Percentiles rank a stretch among this genome's conserved stretches.
Evolutionary conservation across 2,113 vertebrate species (phyloP).

Genomic region (Atractosteus spatula): DNA sequence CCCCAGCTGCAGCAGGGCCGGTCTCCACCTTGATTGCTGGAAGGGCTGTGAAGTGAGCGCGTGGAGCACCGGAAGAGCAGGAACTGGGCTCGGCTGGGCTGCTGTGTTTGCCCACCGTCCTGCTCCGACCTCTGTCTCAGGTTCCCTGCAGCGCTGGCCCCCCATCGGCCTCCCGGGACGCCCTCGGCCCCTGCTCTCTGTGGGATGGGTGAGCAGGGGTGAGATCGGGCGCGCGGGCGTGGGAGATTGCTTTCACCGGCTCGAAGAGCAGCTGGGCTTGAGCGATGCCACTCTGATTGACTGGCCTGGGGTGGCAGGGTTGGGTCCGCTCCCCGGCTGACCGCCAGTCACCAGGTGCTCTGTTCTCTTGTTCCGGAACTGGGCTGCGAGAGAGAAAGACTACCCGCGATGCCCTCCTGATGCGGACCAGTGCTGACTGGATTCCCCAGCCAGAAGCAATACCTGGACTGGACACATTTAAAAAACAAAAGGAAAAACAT

Average conservation of each 20-base stretch:
- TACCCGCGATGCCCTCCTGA: conserved; percentile 60
- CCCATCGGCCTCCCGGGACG: too few relatives aligned
- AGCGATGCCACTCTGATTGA: too few relatives aligned
- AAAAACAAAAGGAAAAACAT: conserved; percentile 40
- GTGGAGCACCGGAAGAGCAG: background rate
- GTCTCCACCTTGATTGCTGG: conserved; percentile 11
- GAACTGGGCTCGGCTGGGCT: too few relatives aligned
- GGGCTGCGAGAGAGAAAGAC: conserved; percentile 33
- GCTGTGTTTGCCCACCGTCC: too few relatives aligned
- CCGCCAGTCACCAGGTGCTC: background rate
- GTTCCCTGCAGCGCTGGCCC: too few relatives aligned
- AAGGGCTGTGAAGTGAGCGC: background rate
- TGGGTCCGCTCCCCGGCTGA: too few relatives aligned
- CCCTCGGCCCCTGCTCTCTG: too few relatives aligned
- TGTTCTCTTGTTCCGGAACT: background rate
- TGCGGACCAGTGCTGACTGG: conserved; percentile 13
- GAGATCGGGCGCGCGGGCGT: background rate
- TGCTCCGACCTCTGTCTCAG: too few relatives aligned
- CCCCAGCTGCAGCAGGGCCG: too few relatives aligned
- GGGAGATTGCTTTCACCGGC: background rate
- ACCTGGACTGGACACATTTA: conserved; percentile 31
- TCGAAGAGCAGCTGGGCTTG: too few relatives aligned
- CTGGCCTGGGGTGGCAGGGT: too few relatives aligned
- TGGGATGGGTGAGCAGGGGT: background rate
- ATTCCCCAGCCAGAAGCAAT: conserved; percentile 19